Conservation (phyloP, 2,797 vertebrate species). For the Amblyopsis hoosieri region DNA sequence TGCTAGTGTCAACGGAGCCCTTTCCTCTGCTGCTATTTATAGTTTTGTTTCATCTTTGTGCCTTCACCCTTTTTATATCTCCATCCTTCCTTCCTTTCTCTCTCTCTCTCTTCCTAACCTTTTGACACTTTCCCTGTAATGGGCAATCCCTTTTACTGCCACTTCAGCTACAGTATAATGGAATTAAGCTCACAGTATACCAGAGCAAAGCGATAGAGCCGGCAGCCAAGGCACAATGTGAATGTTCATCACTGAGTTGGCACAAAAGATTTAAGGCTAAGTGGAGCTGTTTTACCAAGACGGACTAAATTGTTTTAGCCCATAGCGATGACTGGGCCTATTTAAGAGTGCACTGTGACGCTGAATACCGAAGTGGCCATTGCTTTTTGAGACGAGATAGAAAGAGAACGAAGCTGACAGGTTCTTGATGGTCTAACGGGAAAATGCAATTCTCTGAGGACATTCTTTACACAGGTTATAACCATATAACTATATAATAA, state of each 20-base stretch:
- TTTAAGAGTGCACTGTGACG: slow-evolving; percentile 26
- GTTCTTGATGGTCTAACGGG: slow-evolving; percentile 32
- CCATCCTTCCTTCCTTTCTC: slow-evolving; percentile 28
- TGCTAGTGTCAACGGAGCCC: not conserved
- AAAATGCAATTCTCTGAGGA: slow-evolving; percentile 37
- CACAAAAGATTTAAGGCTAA: slow-evolving; percentile 64
- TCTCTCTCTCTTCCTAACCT: slow-evolving; percentile 32
- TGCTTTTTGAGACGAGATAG: slow-evolving; percentile 6
- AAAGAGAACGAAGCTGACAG: slow-evolving; percentile 39
- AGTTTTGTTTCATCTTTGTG: slow-evolving; percentile 7
- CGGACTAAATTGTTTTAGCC: slow-evolving; percentile 29
- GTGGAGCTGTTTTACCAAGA: slow-evolving; percentile 45
- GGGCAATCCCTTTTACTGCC: slow-evolving; percentile 36
- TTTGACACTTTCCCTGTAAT: slow-evolving; percentile 49
- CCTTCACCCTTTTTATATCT: slow-evolving; percentile 21
- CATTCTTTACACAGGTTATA: slow-evolving; percentile 21
- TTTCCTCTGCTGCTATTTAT: not conserved
- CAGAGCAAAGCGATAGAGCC: slow-evolving; percentile 33
- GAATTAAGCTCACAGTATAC: slow-evolving; percentile 49
- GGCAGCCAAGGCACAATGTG: slow-evolving; percentile 36
- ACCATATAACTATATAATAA: not conserved
- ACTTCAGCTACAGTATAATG: slow-evolving; percentile 28
- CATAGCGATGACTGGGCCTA: slow-evolving; percentile 45
- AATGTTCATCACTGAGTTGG: slow-evolving; percentile 41
- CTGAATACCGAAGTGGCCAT: slow-evolving; percentile 33